Evolutionary conservation across 2,888 invertebrate genomes (phyloP).

Genomic region (Phrixothrix hirtus): DNA sequence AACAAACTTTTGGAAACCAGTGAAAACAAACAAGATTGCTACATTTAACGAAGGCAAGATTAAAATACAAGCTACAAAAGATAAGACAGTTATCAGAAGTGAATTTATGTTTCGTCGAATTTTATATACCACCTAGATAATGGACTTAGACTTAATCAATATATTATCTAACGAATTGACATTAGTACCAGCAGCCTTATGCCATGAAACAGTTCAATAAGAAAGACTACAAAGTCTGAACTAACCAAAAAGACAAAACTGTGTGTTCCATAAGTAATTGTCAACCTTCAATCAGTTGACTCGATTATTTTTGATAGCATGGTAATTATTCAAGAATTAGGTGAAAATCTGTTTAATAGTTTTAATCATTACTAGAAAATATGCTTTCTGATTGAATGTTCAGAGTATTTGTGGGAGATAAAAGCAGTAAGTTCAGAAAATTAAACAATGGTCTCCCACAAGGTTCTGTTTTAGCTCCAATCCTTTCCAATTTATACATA

Average conservation of each 20-base stretch:
- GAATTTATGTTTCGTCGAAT: conserved; percentile 29
- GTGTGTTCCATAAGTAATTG: too few relatives aligned
- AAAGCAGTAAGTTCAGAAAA: too few relatives aligned
- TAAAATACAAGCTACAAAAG: not conserved
- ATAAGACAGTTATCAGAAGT: conserved; percentile 4
- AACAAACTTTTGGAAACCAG: conserved; percentile 10
- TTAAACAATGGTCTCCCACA: too few relatives aligned
- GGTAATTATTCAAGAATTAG: not conserved
- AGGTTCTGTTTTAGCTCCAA: too few relatives aligned
- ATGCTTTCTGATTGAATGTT: too few relatives aligned
- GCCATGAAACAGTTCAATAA: conserved; percentile 30
- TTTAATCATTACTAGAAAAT: too few relatives aligned
- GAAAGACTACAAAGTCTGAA: conserved; percentile 28
- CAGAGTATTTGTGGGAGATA: too few relatives aligned
- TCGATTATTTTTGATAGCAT: too few relatives aligned
- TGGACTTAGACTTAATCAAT: conserved; percentile 18
- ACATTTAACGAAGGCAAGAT: conserved; percentile 8
- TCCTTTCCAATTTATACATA: too few relatives aligned
- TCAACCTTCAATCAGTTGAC: too few relatives aligned
- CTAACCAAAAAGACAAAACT: conserved; percentile 26
- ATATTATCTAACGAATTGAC: conserved; percentile 29
- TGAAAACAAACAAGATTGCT: conserved; percentile 4
- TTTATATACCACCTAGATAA: conserved; percentile 4
- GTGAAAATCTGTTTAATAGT: not conserved
- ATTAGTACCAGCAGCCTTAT: conserved; percentile 20